phyloP scores from a whole-genome alignment of 2,888 invertebrate species.

The Plebejus melissa region DNA sequence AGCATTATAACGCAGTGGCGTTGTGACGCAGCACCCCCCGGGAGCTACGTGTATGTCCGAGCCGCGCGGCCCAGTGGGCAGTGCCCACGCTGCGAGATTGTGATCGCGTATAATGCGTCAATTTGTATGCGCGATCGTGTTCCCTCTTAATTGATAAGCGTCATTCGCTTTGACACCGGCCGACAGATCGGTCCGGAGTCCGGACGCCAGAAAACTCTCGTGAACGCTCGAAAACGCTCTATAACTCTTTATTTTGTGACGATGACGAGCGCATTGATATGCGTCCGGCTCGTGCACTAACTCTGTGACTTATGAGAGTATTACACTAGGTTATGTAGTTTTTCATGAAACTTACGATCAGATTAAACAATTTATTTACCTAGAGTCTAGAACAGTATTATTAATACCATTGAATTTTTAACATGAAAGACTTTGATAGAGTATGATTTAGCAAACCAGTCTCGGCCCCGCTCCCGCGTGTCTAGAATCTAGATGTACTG shows the following conservation, averaged over 20 bases:
- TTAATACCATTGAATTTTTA: too few relatives aligned
- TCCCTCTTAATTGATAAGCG: conserved; percentile 53
- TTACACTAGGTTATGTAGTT: background rate
- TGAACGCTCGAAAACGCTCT: background rate
- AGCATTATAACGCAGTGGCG: background rate
- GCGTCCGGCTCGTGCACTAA: conserved; percentile 3
- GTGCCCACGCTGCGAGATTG: conserved; percentile 45
- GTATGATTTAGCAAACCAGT: too few relatives aligned
- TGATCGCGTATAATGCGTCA: conserved; percentile 60
- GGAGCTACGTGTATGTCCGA: background rate
- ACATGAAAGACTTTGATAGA: too few relatives aligned
- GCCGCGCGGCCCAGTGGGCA: background rate
- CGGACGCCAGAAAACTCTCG: background rate
- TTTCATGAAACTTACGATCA: too few relatives aligned
- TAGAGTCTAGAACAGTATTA: too few relatives aligned
- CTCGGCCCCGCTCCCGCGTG: too few relatives aligned
- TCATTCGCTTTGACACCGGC: conserved; percentile 37
- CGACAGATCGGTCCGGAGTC: conserved; percentile 10
- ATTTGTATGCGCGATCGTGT: conserved; percentile 69
- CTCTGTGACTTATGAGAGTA: background rate
- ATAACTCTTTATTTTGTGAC: conserved; percentile 7
- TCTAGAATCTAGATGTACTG: too few relatives aligned
- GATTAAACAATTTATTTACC: too few relatives aligned
- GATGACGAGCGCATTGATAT: conserved; percentile 9
- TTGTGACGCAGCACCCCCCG: background rate